Percentiles rank a stretch among this genome's conserved stretches.
Evolutionary conservation across 2,113 vertebrate species (phyloP).

Genomic region (Xenopus laevis): DNA sequence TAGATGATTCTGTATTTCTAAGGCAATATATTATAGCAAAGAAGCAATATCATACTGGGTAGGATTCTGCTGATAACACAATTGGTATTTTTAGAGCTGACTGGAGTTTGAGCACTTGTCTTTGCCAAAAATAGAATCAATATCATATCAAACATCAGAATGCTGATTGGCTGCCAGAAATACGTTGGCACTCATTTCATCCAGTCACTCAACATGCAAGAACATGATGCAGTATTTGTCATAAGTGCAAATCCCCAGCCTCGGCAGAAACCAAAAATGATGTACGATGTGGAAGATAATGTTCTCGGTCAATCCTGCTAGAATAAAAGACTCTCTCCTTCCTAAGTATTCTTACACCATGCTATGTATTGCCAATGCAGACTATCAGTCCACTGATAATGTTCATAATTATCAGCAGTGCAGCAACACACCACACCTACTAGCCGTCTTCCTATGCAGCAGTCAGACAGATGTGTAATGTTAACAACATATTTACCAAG

Average conservation of each 20-base stretch:
- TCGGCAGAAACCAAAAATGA: neutral
- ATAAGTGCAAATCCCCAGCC: neutral
- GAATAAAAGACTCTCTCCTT: neutral
- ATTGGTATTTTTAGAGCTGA: neutral
- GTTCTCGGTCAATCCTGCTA: neutral
- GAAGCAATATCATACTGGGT: neutral
- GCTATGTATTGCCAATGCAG: neutral
- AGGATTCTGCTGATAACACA: neutral
- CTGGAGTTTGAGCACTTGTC: neutral
- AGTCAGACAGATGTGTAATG: neutral
- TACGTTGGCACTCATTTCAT: slow-evolving; percentile 49
- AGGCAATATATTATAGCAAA: slow-evolving; percentile 7
- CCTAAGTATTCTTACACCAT: neutral
- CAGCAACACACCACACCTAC: too few species aligned
- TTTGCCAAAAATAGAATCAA: slow-evolving; percentile 15
- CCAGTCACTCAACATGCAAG: slow-evolving; percentile 51
- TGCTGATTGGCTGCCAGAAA: slow-evolving; percentile 47
- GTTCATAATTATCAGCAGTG: too few species aligned
- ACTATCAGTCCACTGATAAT: neutral
- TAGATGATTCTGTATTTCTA: neutral
- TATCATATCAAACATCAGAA: slow-evolving; percentile 48
- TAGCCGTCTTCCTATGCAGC: too few species aligned
- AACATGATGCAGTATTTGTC: slow-evolving; percentile 23
- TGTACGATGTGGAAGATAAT: neutral
- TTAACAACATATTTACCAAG: neutral